phyloP scores from a whole-genome alignment of 1,140 invertebrate species.

The Aphelenchoides avenae region DNA sequence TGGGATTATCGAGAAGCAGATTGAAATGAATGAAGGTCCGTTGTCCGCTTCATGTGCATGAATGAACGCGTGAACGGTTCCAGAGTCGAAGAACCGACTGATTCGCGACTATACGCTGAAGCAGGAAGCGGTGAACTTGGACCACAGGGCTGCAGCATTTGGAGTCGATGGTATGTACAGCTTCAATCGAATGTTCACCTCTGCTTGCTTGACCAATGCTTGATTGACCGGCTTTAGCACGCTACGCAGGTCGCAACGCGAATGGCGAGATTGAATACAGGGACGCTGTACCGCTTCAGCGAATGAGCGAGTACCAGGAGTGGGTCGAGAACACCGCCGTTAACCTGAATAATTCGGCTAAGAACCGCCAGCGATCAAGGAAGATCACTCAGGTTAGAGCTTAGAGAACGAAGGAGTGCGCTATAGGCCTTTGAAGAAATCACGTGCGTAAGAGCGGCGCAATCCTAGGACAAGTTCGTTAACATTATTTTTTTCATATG shows the following conservation, averaged over 20 bases:
- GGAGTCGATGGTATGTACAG: constrained; percentile 37
- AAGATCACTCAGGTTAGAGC: constrained; percentile 47
- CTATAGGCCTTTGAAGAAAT: background rate
- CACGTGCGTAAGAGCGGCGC: too few relatives aligned
- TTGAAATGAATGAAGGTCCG: constrained; percentile 48
- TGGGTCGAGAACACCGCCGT: constrained; percentile 54
- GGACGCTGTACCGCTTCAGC: constrained; percentile 41
- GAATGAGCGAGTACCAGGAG: constrained; percentile 47
- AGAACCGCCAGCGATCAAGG: constrained; percentile 33
- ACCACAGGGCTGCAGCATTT: constrained; percentile 49
- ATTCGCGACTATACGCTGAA: constrained; percentile 49
- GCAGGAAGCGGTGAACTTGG: constrained; percentile 49
- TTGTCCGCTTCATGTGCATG: background rate
- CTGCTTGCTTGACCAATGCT: too few relatives aligned
- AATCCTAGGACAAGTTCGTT: too few relatives aligned
- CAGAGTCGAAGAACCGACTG: constrained; percentile 42
- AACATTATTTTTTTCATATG: too few relatives aligned
- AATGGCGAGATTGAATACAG: constrained; percentile 30
- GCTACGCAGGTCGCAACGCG: constrained; percentile 5
- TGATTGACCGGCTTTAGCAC: too few relatives aligned
- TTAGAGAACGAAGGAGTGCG: background rate
- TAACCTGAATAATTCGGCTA: constrained; percentile 48
- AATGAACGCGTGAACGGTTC: constrained; percentile 8
- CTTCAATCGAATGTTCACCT: background rate
- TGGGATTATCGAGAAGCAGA: constrained; percentile 42